phyloP scores from a whole-genome alignment of 64 coral and sea anemone species.

The Acropora yongei region DNA sequence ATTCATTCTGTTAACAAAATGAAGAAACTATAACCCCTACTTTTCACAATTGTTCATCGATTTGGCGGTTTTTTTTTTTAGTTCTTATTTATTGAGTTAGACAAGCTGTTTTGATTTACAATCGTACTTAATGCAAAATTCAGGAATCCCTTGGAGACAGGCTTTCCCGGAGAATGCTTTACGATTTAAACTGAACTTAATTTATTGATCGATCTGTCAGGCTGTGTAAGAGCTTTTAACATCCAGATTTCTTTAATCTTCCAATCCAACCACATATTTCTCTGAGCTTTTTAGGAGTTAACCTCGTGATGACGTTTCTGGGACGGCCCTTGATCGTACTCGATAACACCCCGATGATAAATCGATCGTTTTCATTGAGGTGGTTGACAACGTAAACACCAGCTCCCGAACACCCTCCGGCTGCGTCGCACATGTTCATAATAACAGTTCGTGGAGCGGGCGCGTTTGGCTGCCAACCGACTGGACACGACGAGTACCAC shows the following conservation, averaged over 20 bases:
- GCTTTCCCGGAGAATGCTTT: background rate
- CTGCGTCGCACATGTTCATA: constrained; percentile 29
- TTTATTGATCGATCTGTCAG: background rate
- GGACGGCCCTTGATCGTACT: background rate
- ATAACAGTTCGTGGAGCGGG: constrained; percentile 1
- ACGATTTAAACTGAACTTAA: background rate
- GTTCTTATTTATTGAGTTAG: too few relatives aligned
- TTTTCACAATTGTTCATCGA: too few relatives aligned
- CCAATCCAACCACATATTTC: constrained; percentile 52
- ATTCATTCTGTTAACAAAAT: too few relatives aligned
- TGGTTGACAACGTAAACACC: background rate
- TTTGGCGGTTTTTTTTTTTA: too few relatives aligned
- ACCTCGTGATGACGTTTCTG: constrained; percentile 29
- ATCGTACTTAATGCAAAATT: too few relatives aligned
- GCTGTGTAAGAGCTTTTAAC: background rate
- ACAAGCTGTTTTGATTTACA: too few relatives aligned
- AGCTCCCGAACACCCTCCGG: constrained; percentile 31
- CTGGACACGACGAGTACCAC: constrained; percentile 43
- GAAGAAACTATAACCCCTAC: too few relatives aligned
- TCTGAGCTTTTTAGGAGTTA: constrained; percentile 8
- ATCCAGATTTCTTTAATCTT: constrained; percentile 18
- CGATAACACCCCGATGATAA: constrained; percentile 30
- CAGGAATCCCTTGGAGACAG: background rate
- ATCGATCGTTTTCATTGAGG: background rate
- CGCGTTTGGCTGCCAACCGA: constrained; percentile 17